Evolutionary conservation across 2,888 invertebrate species (phyloP).

Genomic region (Melanostoma mellinum): DNA sequence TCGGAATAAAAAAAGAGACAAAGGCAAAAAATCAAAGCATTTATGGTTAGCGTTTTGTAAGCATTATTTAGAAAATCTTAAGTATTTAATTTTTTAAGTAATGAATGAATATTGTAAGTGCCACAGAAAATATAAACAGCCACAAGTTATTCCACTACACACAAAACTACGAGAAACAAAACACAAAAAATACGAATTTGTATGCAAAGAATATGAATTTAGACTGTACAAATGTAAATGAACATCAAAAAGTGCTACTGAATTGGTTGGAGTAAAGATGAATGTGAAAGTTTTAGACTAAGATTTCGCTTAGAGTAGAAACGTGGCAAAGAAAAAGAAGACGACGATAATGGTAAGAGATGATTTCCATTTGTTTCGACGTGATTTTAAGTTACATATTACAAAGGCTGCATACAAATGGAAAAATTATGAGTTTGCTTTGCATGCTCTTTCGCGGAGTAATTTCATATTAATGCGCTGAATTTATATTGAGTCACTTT

Average conservation of each 20-base stretch:
- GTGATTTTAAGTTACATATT: conserved; percentile 29
- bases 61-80: conserved; percentile 44
- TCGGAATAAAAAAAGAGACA: conserved; percentile 62
- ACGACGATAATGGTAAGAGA: conserved; percentile 32
- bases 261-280: conserved; percentile 59
- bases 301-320: conserved; percentile 9
- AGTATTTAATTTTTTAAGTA: conserved; percentile 19
- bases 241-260: conserved; percentile 36
- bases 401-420: conserved; percentile 69
- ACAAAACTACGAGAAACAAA: conserved; percentile 12
- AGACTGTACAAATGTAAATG: conserved; percentile 55
- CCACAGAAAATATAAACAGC: conserved; percentile 29
- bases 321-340: not conserved
- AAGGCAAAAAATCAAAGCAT: conserved; percentile 73
- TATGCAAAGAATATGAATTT: conserved; percentile 50
- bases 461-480: conserved; percentile 44
- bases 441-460: conserved; percentile 9
- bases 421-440: conserved; percentile 64
- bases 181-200: conserved; percentile 21
- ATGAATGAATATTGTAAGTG: conserved; percentile 46
- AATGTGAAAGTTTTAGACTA: conserved; percentile 24
- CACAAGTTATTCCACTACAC: conserved; percentile 19
- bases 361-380: conserved; percentile 53
- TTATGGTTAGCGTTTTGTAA: conserved; percentile 68
- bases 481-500: conserved; percentile 45